These are phyloP conservation scores for Enhydra lutris DNA, from an alignment of 2,113 vertebrate species.

Conservation along the genomic window DNA sequence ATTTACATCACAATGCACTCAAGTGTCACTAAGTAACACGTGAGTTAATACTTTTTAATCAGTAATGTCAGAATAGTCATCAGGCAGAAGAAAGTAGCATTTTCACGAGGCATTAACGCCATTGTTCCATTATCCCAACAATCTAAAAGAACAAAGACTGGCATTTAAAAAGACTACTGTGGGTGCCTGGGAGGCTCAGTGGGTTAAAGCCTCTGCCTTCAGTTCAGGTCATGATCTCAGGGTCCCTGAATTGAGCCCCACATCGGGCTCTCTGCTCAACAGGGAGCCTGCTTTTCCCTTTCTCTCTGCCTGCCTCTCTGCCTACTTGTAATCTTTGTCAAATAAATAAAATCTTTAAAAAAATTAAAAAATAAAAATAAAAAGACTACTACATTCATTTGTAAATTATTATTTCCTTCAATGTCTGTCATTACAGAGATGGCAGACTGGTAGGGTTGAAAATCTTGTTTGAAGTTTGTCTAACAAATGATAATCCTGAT, in stretches of 20 bases:
- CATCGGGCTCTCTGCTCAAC: no score
- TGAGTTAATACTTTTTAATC: not conserved
- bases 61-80: not conserved
- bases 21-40: not conserved
- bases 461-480: not conserved
- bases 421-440: not conserved
- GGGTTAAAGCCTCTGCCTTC: no score
- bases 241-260: no score
- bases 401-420: not conserved
- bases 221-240: no score
- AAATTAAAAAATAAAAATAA: not conserved
- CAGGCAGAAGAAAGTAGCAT: not conserved
- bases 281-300: no score
- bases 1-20: not conserved
- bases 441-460: not conserved
- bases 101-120: not conserved
- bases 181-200: no score
- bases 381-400: not conserved
- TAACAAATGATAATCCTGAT: not conserved
- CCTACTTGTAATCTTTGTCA: no score
- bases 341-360: no score
- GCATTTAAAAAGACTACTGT: no score
- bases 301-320: no score
- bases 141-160: not conserved
- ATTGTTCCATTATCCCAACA: not conserved